A percentile compares a stretch with the other conserved stretches of the same genome.
phyloP scores from a whole-genome alignment of 2,113 vertebrate genomes.

The Rhabdomys dilectus region DNA sequence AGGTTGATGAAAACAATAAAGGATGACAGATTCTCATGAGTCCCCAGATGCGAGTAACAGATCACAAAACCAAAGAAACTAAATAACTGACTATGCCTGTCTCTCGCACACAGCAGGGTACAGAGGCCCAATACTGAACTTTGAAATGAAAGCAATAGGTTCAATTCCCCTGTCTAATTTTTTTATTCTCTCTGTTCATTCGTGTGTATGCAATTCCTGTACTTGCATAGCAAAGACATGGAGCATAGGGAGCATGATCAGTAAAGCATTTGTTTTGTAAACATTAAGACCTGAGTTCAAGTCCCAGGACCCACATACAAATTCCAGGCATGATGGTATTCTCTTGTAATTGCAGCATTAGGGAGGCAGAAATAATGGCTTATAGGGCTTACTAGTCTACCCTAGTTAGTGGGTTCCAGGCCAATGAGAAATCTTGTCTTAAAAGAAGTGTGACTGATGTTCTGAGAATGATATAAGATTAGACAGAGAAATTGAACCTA shows the following conservation, averaged over 20 bases:
- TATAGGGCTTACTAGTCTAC: not conserved
- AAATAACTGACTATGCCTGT: not conserved
- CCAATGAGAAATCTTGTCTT: no score
- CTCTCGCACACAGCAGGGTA: no score
- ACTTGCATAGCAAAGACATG: no score
- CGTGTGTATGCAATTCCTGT: no score
- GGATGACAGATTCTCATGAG: not conserved
- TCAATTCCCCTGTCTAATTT: not conserved
- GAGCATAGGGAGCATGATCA: not conserved
- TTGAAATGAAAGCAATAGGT: slow-evolving; percentile 11
- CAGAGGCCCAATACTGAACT: not conserved
- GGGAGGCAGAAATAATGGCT: not conserved
- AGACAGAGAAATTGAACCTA: not conserved
- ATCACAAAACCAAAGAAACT: not conserved
- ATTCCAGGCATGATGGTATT: not conserved
- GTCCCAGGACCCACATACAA: not conserved
- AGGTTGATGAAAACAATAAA: not conserved
- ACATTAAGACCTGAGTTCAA: not conserved
- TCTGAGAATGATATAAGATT: not conserved
- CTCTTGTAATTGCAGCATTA: not conserved
- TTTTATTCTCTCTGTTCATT: no score
- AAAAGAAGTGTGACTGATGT: no score
- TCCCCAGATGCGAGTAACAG: not conserved
- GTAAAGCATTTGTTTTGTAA: not conserved
- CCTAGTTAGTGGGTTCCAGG: not conserved